Conservation (phyloP, 2,113 vertebrate species). For the Natator depressus region DNA sequence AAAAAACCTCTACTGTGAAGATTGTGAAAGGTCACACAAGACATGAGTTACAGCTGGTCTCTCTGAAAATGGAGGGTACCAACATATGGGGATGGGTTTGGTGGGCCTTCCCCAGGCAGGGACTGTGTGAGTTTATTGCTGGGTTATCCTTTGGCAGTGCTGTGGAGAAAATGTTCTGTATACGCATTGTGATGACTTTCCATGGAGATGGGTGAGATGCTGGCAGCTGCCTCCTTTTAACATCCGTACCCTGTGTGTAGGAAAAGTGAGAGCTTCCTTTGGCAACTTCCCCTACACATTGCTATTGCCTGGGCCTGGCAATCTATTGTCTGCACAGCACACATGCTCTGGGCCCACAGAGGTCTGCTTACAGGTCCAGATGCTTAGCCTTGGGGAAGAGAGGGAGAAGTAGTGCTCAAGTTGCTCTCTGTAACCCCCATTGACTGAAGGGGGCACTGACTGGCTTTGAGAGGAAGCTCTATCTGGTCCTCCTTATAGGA, state of each 20-base stretch:
- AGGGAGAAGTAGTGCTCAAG: neutral
- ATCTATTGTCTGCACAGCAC: neutral
- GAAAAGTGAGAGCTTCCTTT: rapidly evolving
- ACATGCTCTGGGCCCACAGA: neutral
- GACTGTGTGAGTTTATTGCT: rapidly evolving
- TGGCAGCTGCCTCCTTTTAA: neutral
- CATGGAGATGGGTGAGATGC: too few relatives aligned
- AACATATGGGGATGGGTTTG: rapidly evolving
- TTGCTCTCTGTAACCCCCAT: neutral
- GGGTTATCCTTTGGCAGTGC: neutral
- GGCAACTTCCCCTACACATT: too few relatives aligned
- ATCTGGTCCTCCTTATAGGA: neutral
- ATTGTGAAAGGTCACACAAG: neutral
- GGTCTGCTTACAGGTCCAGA: neutral
- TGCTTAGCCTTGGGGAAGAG: neutral
- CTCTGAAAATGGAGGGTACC: rapidly evolving
- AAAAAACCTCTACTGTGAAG: neutral
- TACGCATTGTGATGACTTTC: neutral
- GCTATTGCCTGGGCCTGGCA: neutral
- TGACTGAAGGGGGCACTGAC: neutral
- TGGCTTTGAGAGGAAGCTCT: neutral
- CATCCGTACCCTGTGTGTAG: rapidly evolving
- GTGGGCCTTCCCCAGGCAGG: rapidly evolving
- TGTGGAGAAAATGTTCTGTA: neutral
- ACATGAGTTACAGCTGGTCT: neutral